phyloP scores from a whole-genome alignment of 2,797 vertebrate genomes.

The Megalops cyprinoides region DNA sequence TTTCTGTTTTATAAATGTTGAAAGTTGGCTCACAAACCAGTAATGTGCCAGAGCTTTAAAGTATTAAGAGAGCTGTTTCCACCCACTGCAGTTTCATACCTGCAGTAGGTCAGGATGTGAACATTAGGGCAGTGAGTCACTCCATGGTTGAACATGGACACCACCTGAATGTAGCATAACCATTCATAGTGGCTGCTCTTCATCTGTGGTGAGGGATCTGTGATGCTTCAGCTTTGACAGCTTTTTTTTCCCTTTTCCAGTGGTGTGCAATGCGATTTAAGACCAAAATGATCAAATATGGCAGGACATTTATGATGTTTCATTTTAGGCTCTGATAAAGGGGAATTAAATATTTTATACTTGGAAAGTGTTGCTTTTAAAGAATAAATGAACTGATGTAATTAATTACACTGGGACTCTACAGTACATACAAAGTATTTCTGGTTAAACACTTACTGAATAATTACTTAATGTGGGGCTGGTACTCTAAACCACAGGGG shows the following conservation, averaged over 20 bases:
- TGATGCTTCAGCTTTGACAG: conserved; percentile 37
- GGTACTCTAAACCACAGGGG: conserved; percentile 46
- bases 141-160: conserved; percentile 43
- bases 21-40: conserved; percentile 11
- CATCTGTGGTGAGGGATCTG: conserved; percentile 52
- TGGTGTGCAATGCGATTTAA: conserved; percentile 46
- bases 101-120: background rate
- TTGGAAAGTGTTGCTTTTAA: conserved; percentile 39
- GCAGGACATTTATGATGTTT: conserved; percentile 34
- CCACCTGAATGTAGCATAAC: conserved; percentile 38
- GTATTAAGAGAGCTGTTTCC: background rate
- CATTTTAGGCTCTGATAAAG: conserved; percentile 34
- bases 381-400: conserved; percentile 62
- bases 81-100: background rate
- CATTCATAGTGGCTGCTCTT: conserved; percentile 2
- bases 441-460: conserved; percentile 31
- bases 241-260: conserved; percentile 26
- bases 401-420: conserved; percentile 56
- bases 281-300: conserved; percentile 44
- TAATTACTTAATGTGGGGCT: conserved; percentile 42
- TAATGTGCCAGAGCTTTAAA: conserved; percentile 13
- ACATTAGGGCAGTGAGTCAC: background rate
- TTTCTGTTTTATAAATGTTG: conserved; percentile 11
- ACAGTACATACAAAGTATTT: conserved; percentile 48
- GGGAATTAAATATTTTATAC: conserved; percentile 36